A percentile compares a stretch with the other conserved stretches of the same genome.
These are phyloP conservation scores for Drosophila barbarae DNA, from an alignment of 2,888 invertebrate species.

Conservation along the genomic window DNA sequence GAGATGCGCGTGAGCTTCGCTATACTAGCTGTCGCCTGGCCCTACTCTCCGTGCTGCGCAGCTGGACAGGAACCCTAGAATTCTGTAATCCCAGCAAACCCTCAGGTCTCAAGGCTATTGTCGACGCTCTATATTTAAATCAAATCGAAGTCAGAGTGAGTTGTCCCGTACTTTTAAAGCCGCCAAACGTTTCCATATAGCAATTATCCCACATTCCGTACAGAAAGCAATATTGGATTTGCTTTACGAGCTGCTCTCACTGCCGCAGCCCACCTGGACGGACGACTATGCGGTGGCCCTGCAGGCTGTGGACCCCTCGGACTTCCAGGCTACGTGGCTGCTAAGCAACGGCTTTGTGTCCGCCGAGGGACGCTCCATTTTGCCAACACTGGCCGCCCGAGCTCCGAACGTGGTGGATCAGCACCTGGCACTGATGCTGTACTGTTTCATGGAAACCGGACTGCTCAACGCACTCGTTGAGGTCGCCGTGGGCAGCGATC, in stretches of 20 bases:
- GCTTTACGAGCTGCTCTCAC: conserved; percentile 92
- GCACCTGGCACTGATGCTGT: conserved; percentile 92
- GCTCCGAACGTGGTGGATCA: conserved; percentile 95
- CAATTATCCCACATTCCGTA: background rate
- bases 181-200: rapidly evolving
- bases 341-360: conserved; percentile 96
- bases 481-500: conserved; percentile 93
- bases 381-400: conserved; percentile 91
- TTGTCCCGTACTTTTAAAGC: conserved; percentile 48
- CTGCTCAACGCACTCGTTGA: conserved; percentile 93
- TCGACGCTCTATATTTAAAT: conserved; percentile 90
- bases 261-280: conserved; percentile 95
- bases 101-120: conserved; percentile 88
- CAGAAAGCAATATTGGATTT: conserved; percentile 95
- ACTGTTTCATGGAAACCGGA: conserved; percentile 92
- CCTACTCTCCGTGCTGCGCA: conserved; percentile 90
- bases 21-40: conserved; percentile 92
- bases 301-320: conserved; percentile 92
- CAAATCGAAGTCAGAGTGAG: conserved; percentile 93
- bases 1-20: conserved; percentile 88
- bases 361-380: conserved; percentile 90
- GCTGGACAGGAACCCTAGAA: conserved; percentile 94
- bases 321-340: conserved; percentile 91
- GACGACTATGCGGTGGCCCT: conserved; percentile 94
- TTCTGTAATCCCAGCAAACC: conserved; percentile 89